A percentile compares a stretch with the other conserved stretches of the same genome.
Conservation (phyloP, 2,888 invertebrate genomes). For the Megastigmus dorsalis region DNA sequence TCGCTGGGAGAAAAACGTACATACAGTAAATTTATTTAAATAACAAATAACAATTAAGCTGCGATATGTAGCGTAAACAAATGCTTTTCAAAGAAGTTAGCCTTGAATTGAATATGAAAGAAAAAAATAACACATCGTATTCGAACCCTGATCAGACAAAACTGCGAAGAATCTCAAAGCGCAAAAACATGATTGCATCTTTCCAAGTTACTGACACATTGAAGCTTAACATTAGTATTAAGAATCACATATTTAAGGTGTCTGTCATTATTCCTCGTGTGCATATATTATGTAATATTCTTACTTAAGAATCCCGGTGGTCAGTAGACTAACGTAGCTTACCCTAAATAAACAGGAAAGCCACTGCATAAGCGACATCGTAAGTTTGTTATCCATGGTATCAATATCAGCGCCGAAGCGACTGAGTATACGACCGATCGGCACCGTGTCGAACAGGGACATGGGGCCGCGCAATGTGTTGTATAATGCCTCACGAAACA, state of each 20-base stretch:
- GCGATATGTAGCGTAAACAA: too few relatives aligned
- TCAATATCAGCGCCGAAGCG: slow-evolving; percentile 79
- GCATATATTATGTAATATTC: too few relatives aligned
- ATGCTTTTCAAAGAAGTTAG: too few relatives aligned
- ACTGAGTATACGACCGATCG: slow-evolving; percentile 79
- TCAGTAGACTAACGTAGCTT: slow-evolving; percentile 58
- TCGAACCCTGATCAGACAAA: slow-evolving; percentile 32
- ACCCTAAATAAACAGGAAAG: slow-evolving; percentile 68
- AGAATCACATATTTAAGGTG: neutral
- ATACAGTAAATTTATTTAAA: too few relatives aligned
- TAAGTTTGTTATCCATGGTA: slow-evolving; percentile 76
- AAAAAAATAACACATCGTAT: too few relatives aligned
- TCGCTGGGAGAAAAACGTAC: too few relatives aligned
- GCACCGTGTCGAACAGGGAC: slow-evolving; percentile 80
- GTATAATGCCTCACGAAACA: slow-evolving; percentile 75
- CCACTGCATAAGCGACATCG: slow-evolving; percentile 68
- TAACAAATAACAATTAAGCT: too few relatives aligned
- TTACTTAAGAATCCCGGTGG: too few relatives aligned
- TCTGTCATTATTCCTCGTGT: neutral
- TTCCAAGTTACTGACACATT: slow-evolving; percentile 48
- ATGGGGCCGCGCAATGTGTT: slow-evolving; percentile 77
- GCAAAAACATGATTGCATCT: slow-evolving; percentile 47
- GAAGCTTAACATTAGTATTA: slow-evolving; percentile 42
- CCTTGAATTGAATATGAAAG: too few relatives aligned
- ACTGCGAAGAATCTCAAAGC: slow-evolving; percentile 31